These are phyloP conservation scores for Orthonyx spaldingii DNA, from an alignment of 2,113 vertebrate species.

Conservation along the genomic window DNA sequence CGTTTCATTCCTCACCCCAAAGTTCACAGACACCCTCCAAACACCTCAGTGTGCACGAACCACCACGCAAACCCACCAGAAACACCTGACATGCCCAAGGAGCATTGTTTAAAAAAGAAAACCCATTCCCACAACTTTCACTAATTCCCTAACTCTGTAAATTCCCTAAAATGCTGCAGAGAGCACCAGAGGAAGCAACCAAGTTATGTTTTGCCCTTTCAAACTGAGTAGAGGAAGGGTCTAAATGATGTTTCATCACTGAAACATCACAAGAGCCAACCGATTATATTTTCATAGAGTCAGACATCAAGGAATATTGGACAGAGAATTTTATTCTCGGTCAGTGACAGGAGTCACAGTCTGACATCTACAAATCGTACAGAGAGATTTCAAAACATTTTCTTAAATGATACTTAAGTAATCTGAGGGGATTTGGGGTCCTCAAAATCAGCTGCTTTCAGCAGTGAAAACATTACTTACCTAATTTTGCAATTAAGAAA, in stretches of 20 bases:
- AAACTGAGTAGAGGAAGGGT: neutral
- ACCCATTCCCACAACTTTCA: neutral
- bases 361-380: neutral
- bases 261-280: fast-evolving
- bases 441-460: neutral
- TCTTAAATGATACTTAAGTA: neutral
- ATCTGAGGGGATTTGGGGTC: neutral
- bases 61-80: neutral
- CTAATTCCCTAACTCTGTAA: neutral
- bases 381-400: neutral
- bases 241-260: fast-evolving
- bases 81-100: neutral
- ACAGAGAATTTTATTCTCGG: neutral
- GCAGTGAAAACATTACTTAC: neutral
- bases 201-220: neutral
- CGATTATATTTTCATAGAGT: neutral
- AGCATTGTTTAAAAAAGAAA: neutral
- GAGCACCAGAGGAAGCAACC: neutral
- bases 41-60: fast-evolving
- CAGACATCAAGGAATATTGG: neutral
- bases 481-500: neutral
- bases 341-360: neutral
- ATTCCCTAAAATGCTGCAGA: neutral
- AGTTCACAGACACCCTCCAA: fast-evolving
- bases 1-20: fast-evolving